Base-by-base conservation (phyloP, 2,797 vertebrate species). In the Gymnothorax javanicus region DNA sequence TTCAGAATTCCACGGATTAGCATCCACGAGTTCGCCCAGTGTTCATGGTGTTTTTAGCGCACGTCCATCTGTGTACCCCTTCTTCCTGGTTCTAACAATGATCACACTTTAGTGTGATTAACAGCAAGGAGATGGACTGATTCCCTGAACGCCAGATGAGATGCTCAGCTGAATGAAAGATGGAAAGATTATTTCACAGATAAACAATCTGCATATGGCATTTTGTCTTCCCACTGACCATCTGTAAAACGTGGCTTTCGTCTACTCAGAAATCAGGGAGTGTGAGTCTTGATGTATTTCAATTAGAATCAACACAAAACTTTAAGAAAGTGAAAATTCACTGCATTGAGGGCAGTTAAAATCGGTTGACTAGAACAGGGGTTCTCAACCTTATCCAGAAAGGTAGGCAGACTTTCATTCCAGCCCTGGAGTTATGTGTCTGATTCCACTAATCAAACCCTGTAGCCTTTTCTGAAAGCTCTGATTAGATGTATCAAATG, bases 1-100 rank as follows among this genome's bases (percentile, higher is more conserved):
- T 77, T 77, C 73, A 50, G 73, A 50, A 75, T 92, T 93, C 92
- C 92, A 93, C 90, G 0, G 87, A 92, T 94, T 92, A 94, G 93
- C 92, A 89, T 91, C 54, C 60, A n/a, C 8, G 43, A 56, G 82
- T 25, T 23, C 86, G 12, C 59, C 0, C 20, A 54, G 27, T 20
- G 15, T 25, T 58, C 25, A n/a, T 1, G 23, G 50, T 81, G 77
- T n/a, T 20, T 23, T 50, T 20, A 77, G 73, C 12, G 20, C 73
- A 77, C 43, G 2, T 50, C 33, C 73, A 50, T 77, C 73, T 77
- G 73, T 15, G 1, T 43, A 43, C 43, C 52, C 43, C 15, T 43
- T 50, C 25, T 2, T 43, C 27, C 15, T 15, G 17, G 52, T 81
- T 54, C 9, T 2, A 20, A 52, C 77, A 56, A 23, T 23, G 77